phyloP scores from a whole-genome alignment of 2,888 invertebrate species.

The Agonopterix subpropinquella region DNA sequence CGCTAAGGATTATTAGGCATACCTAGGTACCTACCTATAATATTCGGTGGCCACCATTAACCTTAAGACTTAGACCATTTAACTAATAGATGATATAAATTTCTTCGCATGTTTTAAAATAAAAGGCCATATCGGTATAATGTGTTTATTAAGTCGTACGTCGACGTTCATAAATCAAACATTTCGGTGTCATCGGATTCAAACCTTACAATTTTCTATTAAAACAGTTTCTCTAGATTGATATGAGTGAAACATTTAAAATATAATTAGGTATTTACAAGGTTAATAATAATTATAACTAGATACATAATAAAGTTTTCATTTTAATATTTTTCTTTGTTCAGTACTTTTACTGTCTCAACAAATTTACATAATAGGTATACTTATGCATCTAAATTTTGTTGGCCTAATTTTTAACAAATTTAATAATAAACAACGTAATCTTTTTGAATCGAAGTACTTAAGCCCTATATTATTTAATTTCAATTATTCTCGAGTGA shows the following conservation, averaged over 20 bases:
- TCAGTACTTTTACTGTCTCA: conserved; percentile 35
- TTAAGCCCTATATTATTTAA: not conserved
- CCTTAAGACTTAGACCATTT: too few species aligned
- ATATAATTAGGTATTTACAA: conserved; percentile 69
- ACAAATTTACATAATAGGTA: conserved; percentile 34
- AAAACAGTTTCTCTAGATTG: conserved; percentile 67
- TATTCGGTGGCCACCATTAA: too few species aligned
- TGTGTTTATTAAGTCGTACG: conserved; percentile 71
- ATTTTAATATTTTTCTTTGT: conserved; percentile 28
- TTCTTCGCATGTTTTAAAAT: not conserved
- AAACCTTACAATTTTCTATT: conserved; percentile 64
- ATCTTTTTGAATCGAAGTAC: not conserved
- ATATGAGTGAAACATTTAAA: conserved; percentile 71
- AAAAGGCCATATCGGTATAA: conserved; percentile 28
- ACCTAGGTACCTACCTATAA: too few species aligned
- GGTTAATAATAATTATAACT: conserved; percentile 49
- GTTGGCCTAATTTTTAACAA: conserved; percentile 36
- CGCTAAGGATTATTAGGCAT: too few species aligned
- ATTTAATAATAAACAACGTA: not conserved
- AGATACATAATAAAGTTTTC: conserved; percentile 40
- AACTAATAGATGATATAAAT: too few species aligned
- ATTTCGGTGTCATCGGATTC: conserved; percentile 54
- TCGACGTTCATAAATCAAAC: conserved; percentile 65
- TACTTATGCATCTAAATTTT: conserved; percentile 40
- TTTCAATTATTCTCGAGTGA: too few species aligned